These are phyloP conservation scores for Gallinago stenura DNA, from an alignment of 2,797 vertebrate species.

Conservation along the genomic window DNA sequence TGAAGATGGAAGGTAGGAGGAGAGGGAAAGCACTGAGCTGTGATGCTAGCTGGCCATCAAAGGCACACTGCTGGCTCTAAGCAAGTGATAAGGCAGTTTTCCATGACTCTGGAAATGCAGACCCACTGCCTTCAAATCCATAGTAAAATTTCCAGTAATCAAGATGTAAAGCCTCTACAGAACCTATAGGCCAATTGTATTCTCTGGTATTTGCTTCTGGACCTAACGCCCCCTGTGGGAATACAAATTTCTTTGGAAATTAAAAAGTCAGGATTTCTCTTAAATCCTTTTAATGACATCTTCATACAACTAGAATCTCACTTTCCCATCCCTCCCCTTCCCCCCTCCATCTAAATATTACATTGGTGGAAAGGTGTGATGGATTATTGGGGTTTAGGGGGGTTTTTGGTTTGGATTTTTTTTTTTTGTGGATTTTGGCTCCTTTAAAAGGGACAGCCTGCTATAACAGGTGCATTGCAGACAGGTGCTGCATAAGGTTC, in stretches of 20 bases:
- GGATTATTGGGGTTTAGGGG: neutral
- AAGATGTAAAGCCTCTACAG: neutral
- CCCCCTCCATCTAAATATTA: neutral
- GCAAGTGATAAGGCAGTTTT: neutral
- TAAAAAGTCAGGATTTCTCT: neutral
- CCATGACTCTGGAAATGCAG: neutral
- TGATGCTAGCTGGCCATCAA: neutral
- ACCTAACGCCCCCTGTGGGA: neutral
- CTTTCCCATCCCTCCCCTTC: neutral
- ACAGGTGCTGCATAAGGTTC: slow-evolving; percentile 53
- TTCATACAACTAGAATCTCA: neutral
- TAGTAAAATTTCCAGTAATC: neutral
- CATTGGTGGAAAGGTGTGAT: neutral
- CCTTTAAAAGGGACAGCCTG: slow-evolving; percentile 46
- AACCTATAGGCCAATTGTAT: neutral
- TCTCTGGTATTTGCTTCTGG: neutral
- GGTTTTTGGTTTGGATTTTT: too few relatives aligned
- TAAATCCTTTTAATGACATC: neutral
- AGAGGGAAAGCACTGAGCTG: neutral
- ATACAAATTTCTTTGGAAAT: neutral
- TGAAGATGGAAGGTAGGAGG: neutral
- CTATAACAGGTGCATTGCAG: slow-evolving; percentile 62
- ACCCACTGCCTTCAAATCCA: neutral
- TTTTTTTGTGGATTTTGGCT: slow-evolving; percentile 26
- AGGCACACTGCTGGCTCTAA: neutral